These are phyloP conservation scores for Agrilus biguttatus DNA, from an alignment of 2,888 invertebrate genomes.

Conservation along the genomic window DNA sequence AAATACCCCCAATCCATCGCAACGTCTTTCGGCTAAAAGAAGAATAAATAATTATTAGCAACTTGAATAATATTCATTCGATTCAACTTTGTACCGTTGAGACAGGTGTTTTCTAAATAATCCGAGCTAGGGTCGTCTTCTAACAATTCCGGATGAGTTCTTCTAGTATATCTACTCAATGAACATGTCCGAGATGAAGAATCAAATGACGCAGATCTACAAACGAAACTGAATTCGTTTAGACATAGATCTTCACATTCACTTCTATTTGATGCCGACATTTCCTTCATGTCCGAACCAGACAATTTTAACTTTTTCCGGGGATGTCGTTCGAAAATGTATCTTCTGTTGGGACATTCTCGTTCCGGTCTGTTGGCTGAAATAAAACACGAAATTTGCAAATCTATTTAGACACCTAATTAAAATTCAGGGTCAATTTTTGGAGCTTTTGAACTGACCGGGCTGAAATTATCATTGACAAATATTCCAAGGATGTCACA, in stretches of 20 bases:
- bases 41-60: neutral
- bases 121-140: slow-evolving; percentile 79
- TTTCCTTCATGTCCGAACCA: slow-evolving; percentile 69
- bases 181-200: slow-evolving; percentile 63
- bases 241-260: slow-evolving; percentile 84
- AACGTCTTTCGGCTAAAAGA: slow-evolving; percentile 61
- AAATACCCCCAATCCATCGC: slow-evolving; percentile 75
- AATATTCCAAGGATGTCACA: neutral
- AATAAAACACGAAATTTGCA: slow-evolving; percentile 7
- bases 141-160: slow-evolving; percentile 72
- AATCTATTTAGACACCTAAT: neutral
- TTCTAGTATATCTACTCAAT: slow-evolving; percentile 65
- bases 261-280: slow-evolving; percentile 70
- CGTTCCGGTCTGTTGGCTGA: slow-evolving; percentile 71
- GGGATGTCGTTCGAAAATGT: slow-evolving; percentile 78
- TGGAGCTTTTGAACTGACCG: neutral
- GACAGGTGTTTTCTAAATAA: slow-evolving; percentile 81
- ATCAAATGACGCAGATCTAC: slow-evolving; percentile 76
- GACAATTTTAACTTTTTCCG: slow-evolving; percentile 71
- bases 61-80: too few species aligned
- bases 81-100: slow-evolving; percentile 48
- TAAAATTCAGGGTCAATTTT: neutral
- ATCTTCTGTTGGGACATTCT: slow-evolving; percentile 77
- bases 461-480: neutral
- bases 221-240: slow-evolving; percentile 78